Evolutionary conservation across 2,113 vertebrate species (phyloP), one percentile per base, ranked within the genome.

Genomic region (Campylomormyrus numenius): DNA sequence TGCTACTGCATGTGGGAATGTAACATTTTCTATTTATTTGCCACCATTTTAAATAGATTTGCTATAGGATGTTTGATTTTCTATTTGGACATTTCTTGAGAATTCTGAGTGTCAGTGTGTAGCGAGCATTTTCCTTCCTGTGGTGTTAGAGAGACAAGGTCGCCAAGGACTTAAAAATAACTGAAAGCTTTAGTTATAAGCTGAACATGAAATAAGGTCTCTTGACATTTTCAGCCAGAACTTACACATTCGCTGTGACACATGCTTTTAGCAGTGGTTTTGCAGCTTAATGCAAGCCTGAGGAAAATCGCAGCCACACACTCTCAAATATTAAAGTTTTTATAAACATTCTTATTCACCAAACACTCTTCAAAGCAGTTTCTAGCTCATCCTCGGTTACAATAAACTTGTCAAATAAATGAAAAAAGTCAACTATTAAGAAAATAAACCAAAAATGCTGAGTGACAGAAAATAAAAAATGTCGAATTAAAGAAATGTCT

Each of bases 201-300:
- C 74, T 80, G 74, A 80, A 80, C 74, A 42, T 80, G 74, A 70
- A 70, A 70, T 70, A 70, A 70, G 62, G 62, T 70, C n/a, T 70
- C 62, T 31, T 70, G 62, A 80, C 74, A 80, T 80, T 80, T 80
- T 80, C 74, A 19, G 35, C 74, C 74, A 42, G 74, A 19, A 80
- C 74, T 42, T 80, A 80, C 74, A 80, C 74, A 80, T 80, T 80
- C 74, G 42, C 35, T 80, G 31, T 80, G 74, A 80, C 74, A 80
- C 74, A 80, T 39, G 31, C 31, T 80, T 80, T 80, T 39, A 80
- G 74, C 74, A 19, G 31, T 35, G 13, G 74, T 80, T 77, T 80
- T 80, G 35, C 35, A 80, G 35, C 74, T 80, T 80, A 80, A 80
- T 80, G 74, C 74, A 80, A 42, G 35, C 31, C 74, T 39, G 74